A percentile compares a stretch with the other conserved stretches of the same genome.
These are phyloP conservation scores for Carassius gibelio DNA, from an alignment of 2,113 vertebrate genomes.

Conservation along the genomic window DNA sequence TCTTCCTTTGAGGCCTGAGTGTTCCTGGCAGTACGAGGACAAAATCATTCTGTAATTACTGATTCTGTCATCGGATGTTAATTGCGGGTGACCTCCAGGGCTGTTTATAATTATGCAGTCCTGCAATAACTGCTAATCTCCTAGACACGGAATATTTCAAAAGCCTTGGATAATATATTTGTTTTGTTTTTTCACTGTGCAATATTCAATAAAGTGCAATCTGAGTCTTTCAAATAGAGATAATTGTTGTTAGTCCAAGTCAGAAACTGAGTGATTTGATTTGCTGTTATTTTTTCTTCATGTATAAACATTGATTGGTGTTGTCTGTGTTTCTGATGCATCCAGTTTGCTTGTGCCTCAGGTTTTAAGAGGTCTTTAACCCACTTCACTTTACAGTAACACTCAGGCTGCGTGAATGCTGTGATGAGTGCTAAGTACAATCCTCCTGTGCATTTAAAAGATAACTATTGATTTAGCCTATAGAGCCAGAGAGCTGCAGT, in stretches of 20 bases:
- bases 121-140: slow-evolving; percentile 53
- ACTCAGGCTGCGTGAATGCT: not conserved
- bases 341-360: too few species aligned
- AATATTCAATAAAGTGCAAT: slow-evolving; percentile 45
- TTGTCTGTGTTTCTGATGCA: slow-evolving; percentile 9
- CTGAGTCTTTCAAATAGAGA: not conserved
- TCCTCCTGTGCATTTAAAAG: slow-evolving; percentile 24
- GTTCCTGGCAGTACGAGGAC: not conserved
- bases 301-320: slow-evolving; percentile 6
- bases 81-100: slow-evolving; percentile 45
- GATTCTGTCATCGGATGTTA: slow-evolving; percentile 46
- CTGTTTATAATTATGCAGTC: slow-evolving; percentile 45
- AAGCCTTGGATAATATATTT: slow-evolving; percentile 24
- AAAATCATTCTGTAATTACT: slow-evolving; percentile 43
- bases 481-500: slow-evolving; percentile 2
- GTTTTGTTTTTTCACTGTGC: not conserved
- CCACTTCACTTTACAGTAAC: slow-evolving; percentile 3
- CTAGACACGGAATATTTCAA: slow-evolving; percentile 33
- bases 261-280: not conserved
- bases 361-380: slow-evolving; percentile 1
- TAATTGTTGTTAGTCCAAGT: slow-evolving; percentile 1
- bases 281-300: not conserved
- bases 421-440: slow-evolving; percentile 19
- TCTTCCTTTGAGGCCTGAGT: slow-evolving; percentile 6
- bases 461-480: slow-evolving; percentile 33